Percentiles rank a stretch among this genome's conserved stretches.
These are phyloP conservation scores for Eira barbara DNA, from an alignment of 2,113 vertebrate genomes.

Conservation along the genomic window DNA sequence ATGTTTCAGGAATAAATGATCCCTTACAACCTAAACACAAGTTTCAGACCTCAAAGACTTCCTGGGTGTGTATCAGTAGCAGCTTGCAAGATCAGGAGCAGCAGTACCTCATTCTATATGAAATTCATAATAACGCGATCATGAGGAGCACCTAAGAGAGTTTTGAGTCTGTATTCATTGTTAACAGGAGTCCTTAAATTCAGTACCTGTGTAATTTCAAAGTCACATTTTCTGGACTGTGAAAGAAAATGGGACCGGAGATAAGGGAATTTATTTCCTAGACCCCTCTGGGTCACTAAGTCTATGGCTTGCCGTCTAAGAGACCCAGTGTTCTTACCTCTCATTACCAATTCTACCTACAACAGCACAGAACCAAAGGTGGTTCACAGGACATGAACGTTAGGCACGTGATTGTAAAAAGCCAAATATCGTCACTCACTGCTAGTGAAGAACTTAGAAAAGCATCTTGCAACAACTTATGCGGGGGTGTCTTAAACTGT, in stretches of 20 bases:
- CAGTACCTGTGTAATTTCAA: not conserved
- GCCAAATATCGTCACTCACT: not conserved
- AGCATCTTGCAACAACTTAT: not conserved
- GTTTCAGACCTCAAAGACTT: conserved; percentile 37
- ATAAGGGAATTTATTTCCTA: not conserved
- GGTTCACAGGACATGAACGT: not conserved
- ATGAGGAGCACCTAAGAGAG: not conserved
- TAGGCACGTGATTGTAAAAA: not conserved
- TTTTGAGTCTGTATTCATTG: not conserved
- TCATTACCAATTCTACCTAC: not conserved
- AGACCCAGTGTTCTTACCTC: not conserved
- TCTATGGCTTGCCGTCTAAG: not conserved
- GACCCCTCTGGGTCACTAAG: not conserved
- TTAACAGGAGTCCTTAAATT: not conserved
- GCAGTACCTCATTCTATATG: not conserved
- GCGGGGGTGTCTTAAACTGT: not conserved
- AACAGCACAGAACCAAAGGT: not conserved
- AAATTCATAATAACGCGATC: not conserved
- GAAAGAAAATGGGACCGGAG: not conserved
- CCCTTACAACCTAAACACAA: conserved; percentile 43
- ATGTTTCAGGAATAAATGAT: conserved; percentile 55
- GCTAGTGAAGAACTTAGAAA: not conserved
- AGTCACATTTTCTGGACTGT: not conserved
- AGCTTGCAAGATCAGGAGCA: not conserved
- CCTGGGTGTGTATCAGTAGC: not conserved